These are phyloP conservation scores for Melanostoma scalare DNA, from an alignment of 2,888 invertebrate genomes.

Conservation along the genomic window DNA sequence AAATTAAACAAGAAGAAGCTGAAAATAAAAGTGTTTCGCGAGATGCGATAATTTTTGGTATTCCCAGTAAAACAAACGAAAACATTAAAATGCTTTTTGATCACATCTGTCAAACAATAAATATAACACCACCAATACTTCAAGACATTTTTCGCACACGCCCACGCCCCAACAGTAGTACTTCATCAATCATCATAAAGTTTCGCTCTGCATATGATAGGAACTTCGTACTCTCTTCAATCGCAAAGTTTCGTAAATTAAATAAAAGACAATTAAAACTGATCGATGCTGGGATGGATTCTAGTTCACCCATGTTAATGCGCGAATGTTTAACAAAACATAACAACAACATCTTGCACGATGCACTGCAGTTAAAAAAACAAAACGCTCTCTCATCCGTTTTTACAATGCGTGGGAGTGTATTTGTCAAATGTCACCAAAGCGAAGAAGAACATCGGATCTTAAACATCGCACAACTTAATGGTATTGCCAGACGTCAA, in stretches of 20 bases:
- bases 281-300: background rate
- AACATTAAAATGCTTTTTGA: background rate
- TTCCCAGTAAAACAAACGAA: background rate
- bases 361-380: background rate
- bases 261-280: background rate
- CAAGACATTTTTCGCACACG: background rate
- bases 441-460: background rate
- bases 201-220: background rate
- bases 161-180: background rate
- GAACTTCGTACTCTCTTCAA: background rate
- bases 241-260: slow-evolving; percentile 1
- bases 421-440: background rate
- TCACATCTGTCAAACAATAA: background rate
- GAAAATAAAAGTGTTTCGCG: background rate
- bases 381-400: background rate
- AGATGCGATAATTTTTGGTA: background rate
- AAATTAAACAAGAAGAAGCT: no score
- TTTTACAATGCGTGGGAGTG: background rate
- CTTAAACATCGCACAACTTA: background rate
- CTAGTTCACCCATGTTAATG: background rate
- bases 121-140: background rate
- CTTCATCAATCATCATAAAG: background rate
- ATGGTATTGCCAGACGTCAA: background rate
- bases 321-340: background rate
- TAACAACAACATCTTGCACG: background rate